phyloP scores from a whole-genome alignment of 23 tunicate species.

The Oikopleura vanhoeffeni region DNA sequence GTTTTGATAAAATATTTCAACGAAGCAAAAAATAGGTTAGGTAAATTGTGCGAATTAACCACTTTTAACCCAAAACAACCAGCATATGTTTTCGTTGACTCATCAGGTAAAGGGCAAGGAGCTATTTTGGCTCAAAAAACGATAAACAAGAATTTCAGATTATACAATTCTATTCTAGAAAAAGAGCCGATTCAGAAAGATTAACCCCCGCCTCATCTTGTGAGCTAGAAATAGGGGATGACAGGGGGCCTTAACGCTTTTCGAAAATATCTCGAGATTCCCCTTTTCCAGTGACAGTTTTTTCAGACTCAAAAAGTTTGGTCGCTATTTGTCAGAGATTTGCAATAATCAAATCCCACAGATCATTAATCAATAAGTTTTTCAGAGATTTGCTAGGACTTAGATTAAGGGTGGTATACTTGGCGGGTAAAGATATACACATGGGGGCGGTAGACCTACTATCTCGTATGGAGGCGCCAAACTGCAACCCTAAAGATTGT shows the following conservation, averaged over 20 bases:
- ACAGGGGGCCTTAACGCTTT: not conserved
- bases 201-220: not conserved
- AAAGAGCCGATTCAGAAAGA: not conserved
- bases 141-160: not conserved
- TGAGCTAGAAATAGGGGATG: not conserved
- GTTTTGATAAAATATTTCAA: too few species aligned
- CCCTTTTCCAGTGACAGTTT: not conserved
- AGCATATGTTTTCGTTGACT: not conserved
- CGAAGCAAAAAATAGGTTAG: not conserved
- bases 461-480: not conserved
- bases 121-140: not conserved
- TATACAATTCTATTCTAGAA: not conserved
- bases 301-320: not conserved
- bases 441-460: not conserved
- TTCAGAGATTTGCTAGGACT: not conserved
- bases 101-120: not conserved
- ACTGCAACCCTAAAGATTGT: too few species aligned
- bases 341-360: not conserved
- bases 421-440: not conserved
- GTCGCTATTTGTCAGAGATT: not conserved
- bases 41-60: not conserved
- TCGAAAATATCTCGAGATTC: not conserved
- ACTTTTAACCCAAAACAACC: not conserved
- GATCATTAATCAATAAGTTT: not conserved
- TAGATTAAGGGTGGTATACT: not conserved